Conservation (phyloP, 1,140 invertebrate species). For the Drosophila yakuba region DNA sequence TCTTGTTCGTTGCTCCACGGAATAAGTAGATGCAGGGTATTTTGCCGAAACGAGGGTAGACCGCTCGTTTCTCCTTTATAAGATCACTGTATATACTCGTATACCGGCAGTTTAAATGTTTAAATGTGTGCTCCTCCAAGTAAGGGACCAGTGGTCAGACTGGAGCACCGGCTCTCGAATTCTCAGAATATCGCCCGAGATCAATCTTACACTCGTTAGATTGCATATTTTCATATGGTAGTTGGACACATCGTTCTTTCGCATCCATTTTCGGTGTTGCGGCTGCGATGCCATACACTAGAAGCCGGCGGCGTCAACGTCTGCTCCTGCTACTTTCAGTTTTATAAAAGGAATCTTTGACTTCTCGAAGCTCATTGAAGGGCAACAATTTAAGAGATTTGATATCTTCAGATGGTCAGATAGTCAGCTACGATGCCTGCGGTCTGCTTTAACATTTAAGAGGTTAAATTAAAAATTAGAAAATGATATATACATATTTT, state of each 20-base stretch:
- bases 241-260: slow-evolving; percentile 72
- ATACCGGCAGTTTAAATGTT: slow-evolving; percentile 26
- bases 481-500: no score
- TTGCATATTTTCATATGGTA: slow-evolving; percentile 83
- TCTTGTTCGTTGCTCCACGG: no score
- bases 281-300: slow-evolving; percentile 20
- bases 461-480: no score
- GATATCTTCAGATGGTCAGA: slow-evolving; percentile 15
- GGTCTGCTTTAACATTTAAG: no score
- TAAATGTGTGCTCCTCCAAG: slow-evolving; percentile 21
- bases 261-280: slow-evolving; percentile 73
- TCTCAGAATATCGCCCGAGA: slow-evolving; percentile 76
- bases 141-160: slow-evolving; percentile 34
- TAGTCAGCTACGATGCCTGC: neutral
- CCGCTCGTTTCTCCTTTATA: slow-evolving; percentile 27
- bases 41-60: slow-evolving; percentile 24
- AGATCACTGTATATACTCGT: slow-evolving; percentile 1
- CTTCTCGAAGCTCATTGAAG: slow-evolving; percentile 23
- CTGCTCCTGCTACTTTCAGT: slow-evolving; percentile 41
- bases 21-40: slow-evolving; percentile 24
- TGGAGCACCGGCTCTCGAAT: slow-evolving; percentile 46
- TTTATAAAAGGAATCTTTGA: slow-evolving; percentile 28
- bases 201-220: slow-evolving; percentile 77
- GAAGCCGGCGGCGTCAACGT: slow-evolving; percentile 39
- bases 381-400: slow-evolving; percentile 45